These are phyloP conservation scores for Percina caprodes DNA, from an alignment of 2,113 vertebrate species.

Conservation along the genomic window DNA sequence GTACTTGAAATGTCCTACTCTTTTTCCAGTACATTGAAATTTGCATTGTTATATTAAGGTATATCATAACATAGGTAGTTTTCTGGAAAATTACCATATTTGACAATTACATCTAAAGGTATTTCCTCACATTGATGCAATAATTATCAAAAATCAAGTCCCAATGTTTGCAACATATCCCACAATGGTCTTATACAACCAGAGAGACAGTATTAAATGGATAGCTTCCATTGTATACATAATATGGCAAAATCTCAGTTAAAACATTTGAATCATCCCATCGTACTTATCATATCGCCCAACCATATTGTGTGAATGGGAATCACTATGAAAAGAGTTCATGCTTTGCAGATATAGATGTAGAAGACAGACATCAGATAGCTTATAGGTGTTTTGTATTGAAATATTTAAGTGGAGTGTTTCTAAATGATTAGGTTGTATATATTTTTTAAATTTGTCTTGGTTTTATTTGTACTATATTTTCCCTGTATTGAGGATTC, in stretches of 20 bases:
- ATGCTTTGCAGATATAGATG: neutral
- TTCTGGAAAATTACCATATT: neutral
- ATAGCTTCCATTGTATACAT: neutral
- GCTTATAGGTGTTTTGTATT: neutral
- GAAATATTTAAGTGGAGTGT: neutral
- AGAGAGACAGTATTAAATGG: neutral
- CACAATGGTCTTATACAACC: neutral
- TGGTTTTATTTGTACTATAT: neutral
- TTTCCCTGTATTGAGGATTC: neutral
- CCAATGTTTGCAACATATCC: neutral
- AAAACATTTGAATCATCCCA: neutral
- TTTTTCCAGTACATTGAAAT: neutral
- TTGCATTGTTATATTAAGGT: neutral
- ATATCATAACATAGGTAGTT: neutral
- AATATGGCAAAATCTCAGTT: neutral
- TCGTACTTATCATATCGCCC: neutral
- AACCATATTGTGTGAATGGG: neutral
- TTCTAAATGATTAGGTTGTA: neutral
- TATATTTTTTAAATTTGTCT: neutral
- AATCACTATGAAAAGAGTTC: constrained; percentile 4
- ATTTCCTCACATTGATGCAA: neutral
- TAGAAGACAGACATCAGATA: neutral
- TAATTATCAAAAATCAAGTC: neutral
- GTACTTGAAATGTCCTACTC: neutral
- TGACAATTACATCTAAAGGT: neutral